Evolutionary conservation across 2,888 invertebrate species (phyloP).

Genomic region (Anagyrus pseudococci): DNA sequence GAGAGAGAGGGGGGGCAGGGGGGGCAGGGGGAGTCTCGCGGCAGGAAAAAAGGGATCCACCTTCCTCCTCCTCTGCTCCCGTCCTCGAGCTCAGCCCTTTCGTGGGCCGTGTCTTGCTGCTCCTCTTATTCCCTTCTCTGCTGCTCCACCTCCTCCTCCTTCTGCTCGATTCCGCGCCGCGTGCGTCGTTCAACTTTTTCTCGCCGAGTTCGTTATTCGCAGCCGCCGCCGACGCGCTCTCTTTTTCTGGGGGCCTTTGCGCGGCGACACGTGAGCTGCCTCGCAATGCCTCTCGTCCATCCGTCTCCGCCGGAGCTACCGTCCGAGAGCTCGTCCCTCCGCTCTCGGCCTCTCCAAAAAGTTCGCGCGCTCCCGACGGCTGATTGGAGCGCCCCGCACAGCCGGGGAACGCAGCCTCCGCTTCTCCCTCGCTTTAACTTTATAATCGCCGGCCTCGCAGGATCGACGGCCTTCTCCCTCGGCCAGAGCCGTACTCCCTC

Average conservation of each 20-base stretch:
- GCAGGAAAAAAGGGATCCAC: slow-evolving; percentile 39
- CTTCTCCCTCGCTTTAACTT: slow-evolving; percentile 21
- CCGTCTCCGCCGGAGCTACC: no score
- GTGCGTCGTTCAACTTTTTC: slow-evolving; percentile 58
- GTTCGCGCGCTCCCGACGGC: neutral
- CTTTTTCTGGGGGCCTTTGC: slow-evolving; percentile 15
- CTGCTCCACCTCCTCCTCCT: slow-evolving; percentile 10
- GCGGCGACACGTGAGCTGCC: slow-evolving; percentile 43
- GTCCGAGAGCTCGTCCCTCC: neutral
- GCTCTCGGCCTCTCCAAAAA: slow-evolving; percentile 31
- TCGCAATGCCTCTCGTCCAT: slow-evolving; percentile 36
- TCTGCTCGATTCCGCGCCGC: slow-evolving; percentile 34
- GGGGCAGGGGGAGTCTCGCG: neutral
- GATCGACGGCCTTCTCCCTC: neutral
- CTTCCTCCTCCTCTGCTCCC: slow-evolving; percentile 39
- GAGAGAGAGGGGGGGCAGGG: no score
- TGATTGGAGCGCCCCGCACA: slow-evolving; percentile 31
- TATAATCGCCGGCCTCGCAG: no score
- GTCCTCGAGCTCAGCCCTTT: slow-evolving; percentile 43
- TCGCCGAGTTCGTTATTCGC: slow-evolving; percentile 55
- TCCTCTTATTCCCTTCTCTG: slow-evolving; percentile 27
- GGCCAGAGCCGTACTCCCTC: slow-evolving; percentile 37
- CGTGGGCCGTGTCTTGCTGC: slow-evolving; percentile 26
- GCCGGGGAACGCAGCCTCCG: neutral
- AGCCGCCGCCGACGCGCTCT: slow-evolving; percentile 46